Conservation (phyloP, 2,797 vertebrate species). For the Centroberyx gerrardi region DNA sequence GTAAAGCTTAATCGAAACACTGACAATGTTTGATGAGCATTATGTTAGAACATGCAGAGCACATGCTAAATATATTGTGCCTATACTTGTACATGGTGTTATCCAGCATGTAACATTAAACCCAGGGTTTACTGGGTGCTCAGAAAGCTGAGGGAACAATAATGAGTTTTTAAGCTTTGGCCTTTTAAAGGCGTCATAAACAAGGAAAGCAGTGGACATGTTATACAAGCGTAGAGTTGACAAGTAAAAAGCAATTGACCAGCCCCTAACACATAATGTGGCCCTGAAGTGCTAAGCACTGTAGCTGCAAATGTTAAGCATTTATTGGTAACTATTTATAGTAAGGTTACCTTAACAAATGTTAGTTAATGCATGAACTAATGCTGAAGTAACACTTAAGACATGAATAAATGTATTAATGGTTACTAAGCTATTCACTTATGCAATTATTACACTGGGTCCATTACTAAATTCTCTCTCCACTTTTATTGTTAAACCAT, state of each 20-base stretch:
- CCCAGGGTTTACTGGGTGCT: conserved; percentile 67
- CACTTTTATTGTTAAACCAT: no score
- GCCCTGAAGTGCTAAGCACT: neutral
- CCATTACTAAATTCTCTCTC: no score
- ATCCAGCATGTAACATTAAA: conserved; percentile 64
- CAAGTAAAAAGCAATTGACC: neutral
- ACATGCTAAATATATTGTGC: conserved; percentile 61
- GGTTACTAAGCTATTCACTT: neutral
- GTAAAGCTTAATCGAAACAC: conserved; percentile 64
- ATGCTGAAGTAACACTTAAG: neutral
- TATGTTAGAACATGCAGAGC: conserved; percentile 72
- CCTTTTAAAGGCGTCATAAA: conserved; percentile 48
- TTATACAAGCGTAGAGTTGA: conserved; percentile 14
- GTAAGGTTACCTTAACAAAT: neutral
- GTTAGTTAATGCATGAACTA: neutral
- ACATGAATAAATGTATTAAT: neutral
- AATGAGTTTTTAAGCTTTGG: conserved; percentile 66
- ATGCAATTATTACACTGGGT: neutral
- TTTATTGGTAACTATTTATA: no score
- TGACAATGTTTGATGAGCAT: conserved; percentile 74
- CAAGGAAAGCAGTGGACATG: conserved; percentile 44
- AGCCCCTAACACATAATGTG: conserved; percentile 14
- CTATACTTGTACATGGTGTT: conserved; percentile 55
- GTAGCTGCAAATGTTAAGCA: no score
- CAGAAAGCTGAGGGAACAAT: conserved; percentile 75